A percentile compares a stretch with the other conserved stretches of the same genome.
Evolutionary conservation across 2,888 invertebrate species (phyloP).

Genomic region (Lasius fuliginosus): DNA sequence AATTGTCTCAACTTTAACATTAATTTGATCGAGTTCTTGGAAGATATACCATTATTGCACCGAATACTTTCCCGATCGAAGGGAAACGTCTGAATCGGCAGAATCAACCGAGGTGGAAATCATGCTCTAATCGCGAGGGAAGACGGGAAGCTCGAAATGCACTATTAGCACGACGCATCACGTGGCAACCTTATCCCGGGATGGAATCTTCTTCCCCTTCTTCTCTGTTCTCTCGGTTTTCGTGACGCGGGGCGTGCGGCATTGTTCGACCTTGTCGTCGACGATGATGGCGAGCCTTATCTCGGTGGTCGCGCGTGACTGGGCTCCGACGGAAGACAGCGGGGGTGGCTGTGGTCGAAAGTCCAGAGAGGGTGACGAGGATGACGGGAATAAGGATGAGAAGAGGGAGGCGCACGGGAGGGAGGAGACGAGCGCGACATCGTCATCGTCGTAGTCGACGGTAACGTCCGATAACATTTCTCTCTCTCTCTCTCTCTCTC

Average conservation of each 20-base stretch:
- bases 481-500: conserved; percentile 47
- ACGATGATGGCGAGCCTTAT: conserved; percentile 78
- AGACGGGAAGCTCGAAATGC: conserved; percentile 54
- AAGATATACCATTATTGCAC: not conserved
- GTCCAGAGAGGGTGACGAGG: conserved; percentile 32
- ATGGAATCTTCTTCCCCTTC: conserved; percentile 64
- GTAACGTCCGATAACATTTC: conserved; percentile 75
- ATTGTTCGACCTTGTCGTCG: conserved; percentile 77
- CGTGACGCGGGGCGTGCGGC: conserved; percentile 52
- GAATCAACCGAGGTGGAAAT: conserved; percentile 32
- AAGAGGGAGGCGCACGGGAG: not conserved
- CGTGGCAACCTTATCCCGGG: conserved; percentile 65
- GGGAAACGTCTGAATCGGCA: conserved; percentile 43
- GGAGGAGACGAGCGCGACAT: not conserved
- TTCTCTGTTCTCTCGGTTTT: conserved; percentile 41
- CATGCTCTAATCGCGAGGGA: conserved; percentile 15
- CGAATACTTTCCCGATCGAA: not conserved
- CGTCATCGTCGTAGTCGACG: conserved; percentile 4
- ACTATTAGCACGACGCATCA: conserved; percentile 77
- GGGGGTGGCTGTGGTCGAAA: conserved; percentile 48
- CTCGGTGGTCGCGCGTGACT: conserved; percentile 80
- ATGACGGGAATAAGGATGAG: conserved; percentile 38
- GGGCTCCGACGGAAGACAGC: conserved; percentile 71
- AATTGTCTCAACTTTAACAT: not conserved
- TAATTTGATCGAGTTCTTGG: not conserved